Conservation (phyloP, 2,113 vertebrate species). For the Gulo gulo region DNA sequence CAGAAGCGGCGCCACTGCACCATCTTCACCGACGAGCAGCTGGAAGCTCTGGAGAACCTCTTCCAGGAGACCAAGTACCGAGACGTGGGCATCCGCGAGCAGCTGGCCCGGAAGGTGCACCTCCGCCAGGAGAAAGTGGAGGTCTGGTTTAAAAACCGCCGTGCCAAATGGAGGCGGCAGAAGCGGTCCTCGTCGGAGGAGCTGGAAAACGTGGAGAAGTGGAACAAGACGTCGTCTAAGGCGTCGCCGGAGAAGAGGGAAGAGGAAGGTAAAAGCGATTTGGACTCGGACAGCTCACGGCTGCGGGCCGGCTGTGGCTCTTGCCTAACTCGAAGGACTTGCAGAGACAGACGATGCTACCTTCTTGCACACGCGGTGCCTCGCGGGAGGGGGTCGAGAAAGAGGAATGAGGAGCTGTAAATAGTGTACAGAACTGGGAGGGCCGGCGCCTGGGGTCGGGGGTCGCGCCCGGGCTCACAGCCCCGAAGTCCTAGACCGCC, state of each 20-base stretch:
- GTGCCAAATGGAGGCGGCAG: constrained; percentile 98
- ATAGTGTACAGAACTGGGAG: constrained; percentile 82
- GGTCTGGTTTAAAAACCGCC: constrained; percentile 99
- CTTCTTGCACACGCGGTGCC: constrained; percentile 88
- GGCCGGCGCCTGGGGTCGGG: not conserved
- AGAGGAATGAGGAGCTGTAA: constrained; percentile 80
- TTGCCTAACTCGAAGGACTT: constrained; percentile 71
- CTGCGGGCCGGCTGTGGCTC: constrained; percentile 65
- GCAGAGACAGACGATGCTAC: constrained; percentile 81
- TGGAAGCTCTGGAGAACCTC: constrained; percentile 96
- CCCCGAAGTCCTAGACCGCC: not conserved
- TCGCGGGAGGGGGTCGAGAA: constrained; percentile 79
- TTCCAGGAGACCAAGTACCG: constrained; percentile 99
- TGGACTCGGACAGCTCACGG: constrained; percentile 98
- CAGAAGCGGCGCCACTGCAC: constrained; percentile 95
- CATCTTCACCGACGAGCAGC: constrained; percentile 98
- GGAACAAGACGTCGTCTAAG: constrained; percentile 91
- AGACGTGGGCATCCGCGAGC: constrained; percentile 96
- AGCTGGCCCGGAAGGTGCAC: constrained; percentile 96
- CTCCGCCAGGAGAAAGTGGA: constrained; percentile 98
- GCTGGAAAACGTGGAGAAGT: constrained; percentile 95
- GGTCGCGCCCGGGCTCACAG: not conserved
- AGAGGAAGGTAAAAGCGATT: constrained; percentile 92
- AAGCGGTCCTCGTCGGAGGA: constrained; percentile 98
- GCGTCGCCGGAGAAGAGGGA: constrained; percentile 89